A percentile compares a stretch with the other conserved stretches of the same genome.
These are phyloP conservation scores for Eublepharis macularius DNA, from an alignment of 2,113 vertebrate species.

Conservation along the genomic window DNA sequence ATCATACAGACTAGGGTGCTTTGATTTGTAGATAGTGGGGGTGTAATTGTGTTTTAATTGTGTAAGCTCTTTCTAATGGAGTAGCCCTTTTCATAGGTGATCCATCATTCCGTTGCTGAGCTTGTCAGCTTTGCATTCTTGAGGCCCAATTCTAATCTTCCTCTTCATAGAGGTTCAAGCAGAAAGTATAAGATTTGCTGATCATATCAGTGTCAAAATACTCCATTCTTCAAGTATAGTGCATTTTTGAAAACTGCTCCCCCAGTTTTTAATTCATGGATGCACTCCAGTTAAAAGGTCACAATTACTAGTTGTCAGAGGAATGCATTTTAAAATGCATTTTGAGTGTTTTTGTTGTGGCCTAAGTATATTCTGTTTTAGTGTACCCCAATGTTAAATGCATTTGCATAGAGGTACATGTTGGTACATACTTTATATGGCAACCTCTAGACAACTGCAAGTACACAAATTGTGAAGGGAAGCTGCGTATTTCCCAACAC, in stretches of 20 bases:
- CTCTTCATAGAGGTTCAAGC: neutral
- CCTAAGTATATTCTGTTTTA: neutral
- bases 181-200: neutral
- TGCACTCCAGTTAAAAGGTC: neutral
- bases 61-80: conserved; percentile 18
- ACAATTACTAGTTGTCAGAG: neutral
- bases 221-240: neutral
- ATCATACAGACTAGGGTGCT: neutral
- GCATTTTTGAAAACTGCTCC: neutral
- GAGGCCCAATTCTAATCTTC: neutral
- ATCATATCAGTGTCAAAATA: neutral
- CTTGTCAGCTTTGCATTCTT: conserved; percentile 13
- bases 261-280: neutral
- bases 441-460: neutral
- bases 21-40: conserved; percentile 6
- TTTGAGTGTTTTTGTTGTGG: neutral
- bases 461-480: too few relatives aligned
- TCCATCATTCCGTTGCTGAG: conserved; percentile 21
- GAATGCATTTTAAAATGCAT: neutral
- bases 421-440: neutral
- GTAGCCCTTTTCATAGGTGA: conserved; percentile 23
- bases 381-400: neutral
- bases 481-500: too few relatives aligned
- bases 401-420: neutral
- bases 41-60: conserved; percentile 25